Evolutionary conservation across 2,113 vertebrate genomes (phyloP).

Genomic region (Sphyrna mokarran): DNA sequence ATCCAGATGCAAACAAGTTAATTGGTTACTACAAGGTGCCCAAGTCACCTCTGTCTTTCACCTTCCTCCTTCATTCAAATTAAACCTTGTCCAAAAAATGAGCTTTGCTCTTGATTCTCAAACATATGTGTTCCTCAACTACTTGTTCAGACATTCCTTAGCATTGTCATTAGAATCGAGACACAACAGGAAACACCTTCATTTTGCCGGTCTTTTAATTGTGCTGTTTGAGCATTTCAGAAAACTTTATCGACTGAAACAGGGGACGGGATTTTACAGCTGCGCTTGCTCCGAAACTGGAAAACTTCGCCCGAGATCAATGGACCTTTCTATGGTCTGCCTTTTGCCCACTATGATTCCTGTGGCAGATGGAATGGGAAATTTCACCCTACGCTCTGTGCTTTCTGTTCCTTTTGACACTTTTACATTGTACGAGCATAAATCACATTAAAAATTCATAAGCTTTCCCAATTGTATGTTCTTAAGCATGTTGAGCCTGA

Average conservation of each 20-base stretch:
- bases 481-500: neutral
- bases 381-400: neutral
- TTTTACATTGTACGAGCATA: neutral
- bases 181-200: neutral
- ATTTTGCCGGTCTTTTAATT: neutral
- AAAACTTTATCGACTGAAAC: neutral
- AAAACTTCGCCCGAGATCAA: too few relatives aligned
- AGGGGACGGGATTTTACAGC: too few relatives aligned
- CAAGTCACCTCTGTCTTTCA: neutral
- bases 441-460: constrained; percentile 7
- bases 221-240: neutral
- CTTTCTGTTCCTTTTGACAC: neutral
- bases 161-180: neutral
- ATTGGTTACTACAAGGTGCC: neutral
- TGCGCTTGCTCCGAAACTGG: too few relatives aligned
- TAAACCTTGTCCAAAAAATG: neutral
- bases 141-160: neutral
- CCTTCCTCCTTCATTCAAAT: too few relatives aligned
- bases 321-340: too few relatives aligned
- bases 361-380: too few relatives aligned
- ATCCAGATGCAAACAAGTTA: neutral
- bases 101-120: neutral
- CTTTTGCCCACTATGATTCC: too few relatives aligned
- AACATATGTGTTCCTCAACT: neutral
- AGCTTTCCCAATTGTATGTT: neutral